Evolutionary conservation across 2,888 invertebrate genomes (phyloP), one percentile per base, ranked within the genome.

Genomic region (Zygaena filipendulae): DNA sequence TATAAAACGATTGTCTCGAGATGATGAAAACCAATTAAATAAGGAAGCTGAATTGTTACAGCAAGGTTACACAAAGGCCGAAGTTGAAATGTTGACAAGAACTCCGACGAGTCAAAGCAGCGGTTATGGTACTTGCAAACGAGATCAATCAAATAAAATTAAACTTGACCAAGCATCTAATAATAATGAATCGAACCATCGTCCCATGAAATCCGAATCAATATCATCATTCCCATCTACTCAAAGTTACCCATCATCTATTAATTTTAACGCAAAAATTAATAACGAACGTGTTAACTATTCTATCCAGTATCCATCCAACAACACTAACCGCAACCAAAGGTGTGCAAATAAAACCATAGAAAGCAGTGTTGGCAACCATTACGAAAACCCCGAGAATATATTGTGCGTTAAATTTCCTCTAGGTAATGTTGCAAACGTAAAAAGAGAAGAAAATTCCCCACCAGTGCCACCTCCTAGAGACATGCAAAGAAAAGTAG

Each of bases 381-480:
- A 61, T 21, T 64, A 68, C 35, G 70, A 71, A 35, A 74, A 57
- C 41, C 57, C 66, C 10, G 74, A 79, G 16, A 71, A 59, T 32
- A 62, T 82, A 1, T 64, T 82, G 56, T 72, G 72, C 32, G 70
- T 82, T 11, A 82, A 82, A 47, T 82, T 82, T 57, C 81, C 81
- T 9, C 45, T 82, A 21, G 81, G 80, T 30, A 81, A 75, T 45
- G 67, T 75, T 4, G 63, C 66, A 21, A 68, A 68, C 39, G 57
- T 63, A 19, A 70, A 64, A 41, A 64, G 63, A 42, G 77, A 80
- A 23, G 71, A 72, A 27, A 81, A 75, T 24, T 49, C 84, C 19
- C 90, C 91, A 3, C 91, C 92, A 0, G 86, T 88, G 3, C 91
- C 91, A 13, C 91, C 92, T 1, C 91, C 91, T n/a, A 75, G 89